Evolutionary conservation across 2,113 vertebrate species (phyloP), one percentile per base, ranked within the genome.

Genomic region (Thalassoma bifasciatum): DNA sequence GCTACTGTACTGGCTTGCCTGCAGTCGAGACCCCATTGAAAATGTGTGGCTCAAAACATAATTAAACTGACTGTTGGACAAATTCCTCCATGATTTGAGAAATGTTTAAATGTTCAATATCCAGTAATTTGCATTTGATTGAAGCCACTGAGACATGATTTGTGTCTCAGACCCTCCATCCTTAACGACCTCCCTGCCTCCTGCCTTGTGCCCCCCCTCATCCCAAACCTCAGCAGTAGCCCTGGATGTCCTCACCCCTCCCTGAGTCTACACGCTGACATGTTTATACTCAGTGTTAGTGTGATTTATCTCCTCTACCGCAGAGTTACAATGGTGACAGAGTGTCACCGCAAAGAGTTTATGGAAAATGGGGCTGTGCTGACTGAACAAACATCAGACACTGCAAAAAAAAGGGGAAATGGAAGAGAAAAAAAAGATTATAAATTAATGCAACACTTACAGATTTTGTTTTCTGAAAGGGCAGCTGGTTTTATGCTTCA

Each of bases 261-360:
- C 68, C 63, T 23, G 3, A 75, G 63, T 23, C 51, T 34, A 59
- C 11, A 58, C 30, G 64, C 78, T 83, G 84, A 84, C 87, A 83
- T 88, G 82, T 90, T 89, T 86, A 89, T 67, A 83, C 65, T 72
- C 64, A 77, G 49, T 62, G 52, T 53, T 63, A 38, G 60, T 16
- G 52, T 79, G 81, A 88, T 86, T 90, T 82, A 89, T 84, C 1
- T 63, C 51, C 58, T 61, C 78, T 56, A 65, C 58, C 9, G 10
- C 47, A 79, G 72, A 66, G 65, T 44, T 47, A 57, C 36, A 37
- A 46, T 56, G 3, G 47, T 57, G 64, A 63, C 64, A 68, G 47
- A 65, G 24, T 69, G 72, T 74, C 62, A 73, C 11, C 30, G 30
- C 62, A 13, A 8, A 63, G 38, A 50, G 17, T 64, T 60, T 67